Evolutionary conservation across 1,140 invertebrate species (phyloP), one percentile per base, ranked within the genome.

Genomic region (Maconellicoccus hirsutus): DNA sequence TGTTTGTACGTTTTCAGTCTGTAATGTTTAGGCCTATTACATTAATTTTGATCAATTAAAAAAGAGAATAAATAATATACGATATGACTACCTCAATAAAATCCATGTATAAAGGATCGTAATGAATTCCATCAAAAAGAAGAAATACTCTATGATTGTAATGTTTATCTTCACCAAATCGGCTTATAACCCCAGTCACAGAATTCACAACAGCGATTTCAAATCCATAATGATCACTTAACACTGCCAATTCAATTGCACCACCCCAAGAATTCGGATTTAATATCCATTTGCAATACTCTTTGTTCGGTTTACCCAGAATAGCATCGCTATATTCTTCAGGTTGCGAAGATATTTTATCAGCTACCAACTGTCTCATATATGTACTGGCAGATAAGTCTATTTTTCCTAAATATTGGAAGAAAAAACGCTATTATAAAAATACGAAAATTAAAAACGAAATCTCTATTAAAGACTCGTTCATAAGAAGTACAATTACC

Each of bases 191-290:
- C 27, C 86, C 87, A 81, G 92, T 92, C 73, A 94, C 85, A 42
- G 92, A 94, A 78, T 98, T 92, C 2, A 97, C 89, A 7, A 96
- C 94, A 75, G 89, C 93, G 80, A 98, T 96, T 84, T 98, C 94
- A 73, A 96, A 80, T 42, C 88, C 87, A 81, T 92, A 97, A 80
- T 90, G 89, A 76, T 87, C 86, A 2, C 91, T 89, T n/a, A 98
- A 80, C 72, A 98, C 92, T 1, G 93, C 82, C 2, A 94, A 82
- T 82, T 98, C 96, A 75, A 98, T 98, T 59, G 91, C 94, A 75
- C 96, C 95, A 73, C 95, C 95, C 96, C 96, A 98, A 0, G 93
- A 89, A 73, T 87, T 89, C 0, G 87, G 82, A 75, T 87, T 87
- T 70, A 86, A 81, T 74, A 96, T 95, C 93, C 93, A 95, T 0